Evolutionary conservation across 2,797 vertebrate genomes (phyloP).

Genomic region (Myripristis jacobus): DNA sequence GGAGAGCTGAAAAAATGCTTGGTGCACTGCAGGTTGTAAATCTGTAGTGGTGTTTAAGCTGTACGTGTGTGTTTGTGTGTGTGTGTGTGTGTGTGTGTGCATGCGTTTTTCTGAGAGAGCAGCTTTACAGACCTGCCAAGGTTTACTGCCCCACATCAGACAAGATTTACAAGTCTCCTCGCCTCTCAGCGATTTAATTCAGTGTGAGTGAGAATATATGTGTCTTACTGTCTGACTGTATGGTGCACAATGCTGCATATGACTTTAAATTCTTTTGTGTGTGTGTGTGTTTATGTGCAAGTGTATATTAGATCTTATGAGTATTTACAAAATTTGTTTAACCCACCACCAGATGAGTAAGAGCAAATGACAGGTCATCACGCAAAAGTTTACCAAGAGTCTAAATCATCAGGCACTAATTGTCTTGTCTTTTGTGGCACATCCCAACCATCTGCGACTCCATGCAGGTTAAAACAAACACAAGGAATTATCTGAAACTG

Average conservation of each 20-base stretch:
- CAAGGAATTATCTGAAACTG: neutral
- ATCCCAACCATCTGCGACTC: neutral
- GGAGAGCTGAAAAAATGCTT: conserved; percentile 15
- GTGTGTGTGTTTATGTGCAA: neutral
- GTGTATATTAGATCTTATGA: no score
- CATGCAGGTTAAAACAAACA: neutral
- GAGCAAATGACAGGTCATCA: no score
- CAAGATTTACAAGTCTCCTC: conserved; percentile 50
- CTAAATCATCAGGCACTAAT: neutral
- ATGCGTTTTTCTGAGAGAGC: conserved; percentile 31
- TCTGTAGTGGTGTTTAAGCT: conserved; percentile 37
- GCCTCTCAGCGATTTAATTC: conserved; percentile 44
- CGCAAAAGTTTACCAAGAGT: no score
- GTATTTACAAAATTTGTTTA: no score
- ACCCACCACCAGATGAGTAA: neutral
- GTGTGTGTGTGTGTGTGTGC: conserved; percentile 18
- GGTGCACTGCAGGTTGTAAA: conserved; percentile 57
- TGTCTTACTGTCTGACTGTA: conserved; percentile 19
- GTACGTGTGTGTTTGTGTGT: conserved; percentile 19
- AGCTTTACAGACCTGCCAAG: conserved; percentile 53
- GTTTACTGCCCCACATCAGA: conserved; percentile 62
- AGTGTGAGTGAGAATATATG: conserved; percentile 36
- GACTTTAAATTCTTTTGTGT: conserved; percentile 58
- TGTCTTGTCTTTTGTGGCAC: neutral
- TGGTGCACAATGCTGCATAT: conserved; percentile 11